phyloP scores from a whole-genome alignment of 2,888 invertebrate genomes.

The Meteorus colon region DNA sequence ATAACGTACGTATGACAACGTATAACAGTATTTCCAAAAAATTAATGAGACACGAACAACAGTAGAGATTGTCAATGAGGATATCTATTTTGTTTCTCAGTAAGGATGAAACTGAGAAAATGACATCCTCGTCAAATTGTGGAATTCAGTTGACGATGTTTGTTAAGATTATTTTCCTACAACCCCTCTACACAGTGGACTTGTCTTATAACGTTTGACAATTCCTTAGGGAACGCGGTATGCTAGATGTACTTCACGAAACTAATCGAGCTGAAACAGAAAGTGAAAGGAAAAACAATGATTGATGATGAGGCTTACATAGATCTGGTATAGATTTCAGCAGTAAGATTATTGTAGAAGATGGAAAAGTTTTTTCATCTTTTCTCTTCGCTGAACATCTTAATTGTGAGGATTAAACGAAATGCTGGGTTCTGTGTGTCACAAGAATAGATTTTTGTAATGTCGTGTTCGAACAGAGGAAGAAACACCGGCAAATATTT shows the following conservation, averaged over 20 bases:
- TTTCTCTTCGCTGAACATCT: neutral
- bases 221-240: conserved; percentile 10
- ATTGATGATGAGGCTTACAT: conserved; percentile 23
- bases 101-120: neutral
- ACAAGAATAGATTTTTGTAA: no score
- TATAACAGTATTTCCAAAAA: neutral
- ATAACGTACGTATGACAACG: no score
- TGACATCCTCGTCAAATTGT: conserved; percentile 30
- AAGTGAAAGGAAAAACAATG: conserved; percentile 16
- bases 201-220: conserved; percentile 13
- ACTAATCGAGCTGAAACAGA: conserved; percentile 22
- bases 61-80: neutral
- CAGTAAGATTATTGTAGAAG: no score
- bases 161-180: conserved; percentile 26
- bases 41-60: neutral
- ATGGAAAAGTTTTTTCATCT: neutral
- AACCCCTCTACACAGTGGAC: neutral
- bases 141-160: conserved; percentile 25
- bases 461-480: no score
- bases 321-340: neutral
- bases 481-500: no score
- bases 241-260: conserved; percentile 14
- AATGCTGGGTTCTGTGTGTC: neutral
- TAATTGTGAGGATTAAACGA: neutral
- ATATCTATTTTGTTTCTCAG: neutral